Evolutionary conservation across 2,797 vertebrate genomes (phyloP).

Genomic region (Platalea minor): DNA sequence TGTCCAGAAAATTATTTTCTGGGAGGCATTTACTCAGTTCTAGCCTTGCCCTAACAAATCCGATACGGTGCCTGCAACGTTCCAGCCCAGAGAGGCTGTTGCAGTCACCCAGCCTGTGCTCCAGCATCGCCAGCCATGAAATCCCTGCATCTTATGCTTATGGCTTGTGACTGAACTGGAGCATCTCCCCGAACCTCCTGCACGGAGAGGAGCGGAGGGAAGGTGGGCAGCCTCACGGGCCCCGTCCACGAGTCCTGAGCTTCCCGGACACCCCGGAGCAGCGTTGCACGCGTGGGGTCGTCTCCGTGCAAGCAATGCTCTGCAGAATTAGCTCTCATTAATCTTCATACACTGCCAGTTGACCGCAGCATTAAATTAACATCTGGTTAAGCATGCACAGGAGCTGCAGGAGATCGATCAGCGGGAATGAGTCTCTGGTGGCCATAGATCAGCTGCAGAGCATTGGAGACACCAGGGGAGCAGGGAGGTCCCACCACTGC

Average conservation of each 20-base stretch:
- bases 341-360: not conserved
- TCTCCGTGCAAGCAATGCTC: not conserved
- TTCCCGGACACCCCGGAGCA: accelerated
- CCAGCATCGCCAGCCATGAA: not conserved
- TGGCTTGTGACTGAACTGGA: not conserved
- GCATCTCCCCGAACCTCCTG: not conserved
- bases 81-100: not conserved
- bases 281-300: accelerated
- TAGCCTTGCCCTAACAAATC: not conserved
- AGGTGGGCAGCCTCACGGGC: not conserved
- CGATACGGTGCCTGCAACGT: accelerated
- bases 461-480: not conserved
- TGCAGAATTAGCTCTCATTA: not conserved
- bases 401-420: not conserved
- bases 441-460: not conserved
- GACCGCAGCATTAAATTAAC: conserved; percentile 31
- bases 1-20: not conserved
- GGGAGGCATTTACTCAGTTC: not conserved
- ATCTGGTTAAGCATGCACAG: not conserved
- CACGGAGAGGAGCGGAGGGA: accelerated
- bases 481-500: not conserved
- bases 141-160: not conserved
- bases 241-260: not conserved
- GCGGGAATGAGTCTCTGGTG: not conserved
- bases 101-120: not conserved